These are phyloP conservation scores for Meteorus colon DNA, from an alignment of 2,888 invertebrate species.

Conservation along the genomic window DNA sequence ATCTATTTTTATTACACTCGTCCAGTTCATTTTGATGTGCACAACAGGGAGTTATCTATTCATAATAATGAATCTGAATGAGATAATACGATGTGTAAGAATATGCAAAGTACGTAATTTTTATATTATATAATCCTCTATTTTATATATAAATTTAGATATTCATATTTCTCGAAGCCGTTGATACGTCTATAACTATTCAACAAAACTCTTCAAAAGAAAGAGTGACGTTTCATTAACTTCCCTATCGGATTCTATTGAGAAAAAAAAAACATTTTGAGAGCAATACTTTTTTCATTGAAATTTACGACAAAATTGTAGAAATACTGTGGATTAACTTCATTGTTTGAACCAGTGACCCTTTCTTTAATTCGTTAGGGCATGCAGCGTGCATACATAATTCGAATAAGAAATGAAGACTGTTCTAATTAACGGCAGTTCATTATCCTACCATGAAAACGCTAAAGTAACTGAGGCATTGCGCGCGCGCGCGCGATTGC, in stretches of 20 bases:
- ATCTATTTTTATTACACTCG: background rate
- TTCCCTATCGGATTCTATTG: too few relatives aligned
- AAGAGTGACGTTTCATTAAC: background rate
- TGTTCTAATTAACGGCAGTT: background rate
- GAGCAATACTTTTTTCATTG: too few relatives aligned
- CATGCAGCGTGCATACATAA: background rate
- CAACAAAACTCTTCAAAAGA: background rate
- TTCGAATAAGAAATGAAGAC: background rate
- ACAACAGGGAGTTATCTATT: background rate
- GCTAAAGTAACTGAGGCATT: background rate
- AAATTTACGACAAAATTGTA: background rate
- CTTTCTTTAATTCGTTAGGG: background rate
- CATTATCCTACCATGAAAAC: background rate
- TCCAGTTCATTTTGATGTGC: background rate
- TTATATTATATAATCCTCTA: too few relatives aligned
- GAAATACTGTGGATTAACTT: background rate
- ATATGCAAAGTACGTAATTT: background rate
- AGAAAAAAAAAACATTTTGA: too few relatives aligned
- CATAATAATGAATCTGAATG: background rate
- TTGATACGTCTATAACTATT: background rate
- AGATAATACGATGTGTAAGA: background rate
- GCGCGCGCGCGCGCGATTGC: background rate
- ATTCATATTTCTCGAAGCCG: too few relatives aligned
- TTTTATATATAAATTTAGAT: too few relatives aligned
- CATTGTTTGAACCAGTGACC: background rate